phyloP scores from a whole-genome alignment of 2,888 invertebrate genomes.

The Troilus luridus region DNA sequence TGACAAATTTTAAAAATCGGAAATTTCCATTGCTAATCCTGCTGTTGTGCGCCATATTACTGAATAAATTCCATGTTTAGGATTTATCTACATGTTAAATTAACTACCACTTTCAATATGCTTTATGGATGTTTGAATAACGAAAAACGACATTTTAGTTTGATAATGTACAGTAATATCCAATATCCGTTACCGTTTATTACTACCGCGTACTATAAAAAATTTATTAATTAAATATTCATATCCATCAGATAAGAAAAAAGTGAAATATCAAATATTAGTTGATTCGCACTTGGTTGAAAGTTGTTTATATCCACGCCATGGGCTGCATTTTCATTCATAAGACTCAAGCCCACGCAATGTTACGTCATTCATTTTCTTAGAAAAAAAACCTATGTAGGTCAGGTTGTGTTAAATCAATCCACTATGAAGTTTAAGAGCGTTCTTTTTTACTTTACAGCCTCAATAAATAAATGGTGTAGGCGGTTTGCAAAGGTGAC shows the following conservation, averaged over 20 bases:
- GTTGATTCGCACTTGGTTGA: neutral
- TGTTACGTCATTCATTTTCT: conserved; percentile 54
- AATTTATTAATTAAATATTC: neutral
- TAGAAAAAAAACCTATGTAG: conserved; percentile 44
- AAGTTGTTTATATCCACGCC: conserved; percentile 25
- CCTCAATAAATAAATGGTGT: conserved; percentile 26
- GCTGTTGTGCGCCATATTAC: too few species aligned
- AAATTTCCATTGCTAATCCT: too few species aligned
- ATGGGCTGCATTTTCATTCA: conserved; percentile 36
- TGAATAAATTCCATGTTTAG: too few species aligned
- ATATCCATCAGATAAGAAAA: neutral
- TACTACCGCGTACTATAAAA: neutral
- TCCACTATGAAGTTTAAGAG: conserved; percentile 41
- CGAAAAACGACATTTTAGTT: neutral
- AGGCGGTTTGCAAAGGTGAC: conserved; percentile 39
- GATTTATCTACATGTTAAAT: too few species aligned
- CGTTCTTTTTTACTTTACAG: conserved; percentile 30
- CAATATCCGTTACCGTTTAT: neutral
- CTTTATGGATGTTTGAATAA: too few species aligned
- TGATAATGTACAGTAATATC: neutral
- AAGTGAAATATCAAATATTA: neutral
- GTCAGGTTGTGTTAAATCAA: conserved; percentile 52
- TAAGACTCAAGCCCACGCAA: conserved; percentile 43
- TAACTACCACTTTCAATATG: too few species aligned
- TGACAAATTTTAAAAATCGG: too few species aligned